Percentiles rank a stretch among this genome's conserved stretches.
Conservation (phyloP, 2,797 vertebrate species). For the Epinephelus awoara region DNA sequence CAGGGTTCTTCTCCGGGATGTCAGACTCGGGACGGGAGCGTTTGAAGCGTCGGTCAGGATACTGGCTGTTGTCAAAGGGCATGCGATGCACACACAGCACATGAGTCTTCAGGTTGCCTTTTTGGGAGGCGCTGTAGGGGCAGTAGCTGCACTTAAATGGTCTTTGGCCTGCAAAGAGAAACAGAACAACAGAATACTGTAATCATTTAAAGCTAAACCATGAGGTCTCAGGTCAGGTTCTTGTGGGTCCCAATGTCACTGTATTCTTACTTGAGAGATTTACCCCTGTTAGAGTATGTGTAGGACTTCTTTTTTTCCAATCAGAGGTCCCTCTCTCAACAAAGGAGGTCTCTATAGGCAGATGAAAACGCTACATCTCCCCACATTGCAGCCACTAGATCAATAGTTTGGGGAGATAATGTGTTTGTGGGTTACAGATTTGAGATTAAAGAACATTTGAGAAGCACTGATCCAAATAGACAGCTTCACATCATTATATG, state of each 20-base stretch:
- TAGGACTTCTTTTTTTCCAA: not conserved
- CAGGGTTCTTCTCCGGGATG: constrained; percentile 76
- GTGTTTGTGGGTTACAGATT: not conserved
- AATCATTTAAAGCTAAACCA: not conserved
- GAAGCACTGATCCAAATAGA: not conserved
- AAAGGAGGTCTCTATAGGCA: not conserved
- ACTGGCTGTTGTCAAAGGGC: constrained; percentile 98
- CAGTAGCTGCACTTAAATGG: constrained; percentile 95
- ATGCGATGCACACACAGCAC: constrained; percentile 95
- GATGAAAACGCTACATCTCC: not conserved
- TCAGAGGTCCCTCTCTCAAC: constrained; percentile 10
- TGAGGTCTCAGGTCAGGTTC: not conserved
- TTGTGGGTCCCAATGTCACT: not conserved
- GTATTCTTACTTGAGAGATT: constrained; percentile 12
- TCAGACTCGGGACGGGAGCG: constrained; percentile 89
- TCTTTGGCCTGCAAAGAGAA: constrained; percentile 84
- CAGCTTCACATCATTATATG: not conserved
- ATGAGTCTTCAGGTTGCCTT: constrained; percentile 97
- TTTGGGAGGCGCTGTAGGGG: constrained; percentile 95
- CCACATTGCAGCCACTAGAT: not conserved
- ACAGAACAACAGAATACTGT: constrained; percentile 51
- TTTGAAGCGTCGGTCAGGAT: constrained; percentile 95
- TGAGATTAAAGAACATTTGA: not conserved
- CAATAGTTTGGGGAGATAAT: not conserved
- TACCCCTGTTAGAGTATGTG: not conserved